Base-by-base conservation (phyloP, 2,888 invertebrate genomes). In the Timema cristinae region DNA sequence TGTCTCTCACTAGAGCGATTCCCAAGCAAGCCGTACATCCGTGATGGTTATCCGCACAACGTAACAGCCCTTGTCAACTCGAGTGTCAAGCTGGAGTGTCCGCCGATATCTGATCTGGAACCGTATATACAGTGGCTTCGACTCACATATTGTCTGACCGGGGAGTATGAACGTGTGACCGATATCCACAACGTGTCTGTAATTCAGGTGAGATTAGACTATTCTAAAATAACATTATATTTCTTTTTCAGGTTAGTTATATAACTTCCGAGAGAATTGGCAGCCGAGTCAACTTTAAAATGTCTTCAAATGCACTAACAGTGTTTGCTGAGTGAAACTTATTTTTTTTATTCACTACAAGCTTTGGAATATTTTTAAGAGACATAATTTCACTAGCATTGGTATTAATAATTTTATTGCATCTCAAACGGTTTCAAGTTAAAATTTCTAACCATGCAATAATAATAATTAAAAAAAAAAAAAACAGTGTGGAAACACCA, bases 21-120 rank as follows among this genome's bases (percentile, higher is more conserved):
- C 79, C 93, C 94, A 75, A 90, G 93, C 78, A 89, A 90, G 81
- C 96, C 96, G 56, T 91, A 94, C 80, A 91, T 95, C 80, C 89
- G 88, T 82, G 91, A 90, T 80, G 91, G 89, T 74, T 90, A 88
- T 82, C 94, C 94, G 50, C 88, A 89, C 79, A 97, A 97, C 83
- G 84, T 88, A 79, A 96, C 96, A 2, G 91, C 88, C 32, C 77
- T 90, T 75, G 85, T 91, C 69, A 91, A 94, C 79, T 87, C 88
- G 68, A 90, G 88, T 32, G 92, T 88, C 51, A 84, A 81, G 50
- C 88, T 97, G 78, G 87, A 90, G 76, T 97, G 97, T 83, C 88
- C 89, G n/a, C 87, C 92, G 66, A 85, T 93, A 71, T 92, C 93
- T 54, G 95, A 97, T 80, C 84, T 94, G 76, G 92, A 92, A 80